Base-by-base conservation (phyloP, 2,888 invertebrate genomes). In the Pristionchus exspectatus region DNA sequence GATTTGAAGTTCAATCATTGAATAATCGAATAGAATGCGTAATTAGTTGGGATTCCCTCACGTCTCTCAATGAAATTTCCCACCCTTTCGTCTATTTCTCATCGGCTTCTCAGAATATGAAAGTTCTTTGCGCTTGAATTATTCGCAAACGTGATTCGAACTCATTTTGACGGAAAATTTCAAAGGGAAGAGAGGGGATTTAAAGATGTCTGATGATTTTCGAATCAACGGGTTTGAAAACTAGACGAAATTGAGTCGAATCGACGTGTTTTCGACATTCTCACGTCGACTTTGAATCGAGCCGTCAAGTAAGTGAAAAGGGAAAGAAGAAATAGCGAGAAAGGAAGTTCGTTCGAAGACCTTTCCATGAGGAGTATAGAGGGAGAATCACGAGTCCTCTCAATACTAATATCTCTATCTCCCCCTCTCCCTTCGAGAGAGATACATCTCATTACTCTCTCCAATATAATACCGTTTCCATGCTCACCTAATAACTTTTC, bases 221-320 rank as follows among this genome's bases (percentile, higher is more conserved):
- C 69, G 30, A 69, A 30, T 30, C 69, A 30, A 30, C 27, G 30
- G 30, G 16, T 18, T 30, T 69, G 30, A 14, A 69, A 69, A 69
- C 69, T 33, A 30, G 69, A 12, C 30, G 18, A 14, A 69, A 69
- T 30, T 69, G 69, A 30, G 30, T 30, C 14, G 27, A 69, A 14
- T 74, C 38, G 38, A 21, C 38, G 38, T 74, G 38, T 74, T 74
- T 74, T 74, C 74, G 38, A 63, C 63, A n/a, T n/a, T 63, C 63
- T 63, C n/a, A 9, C 74, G 30, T 38, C 38, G 21, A 16, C 38
- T 38, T 24, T 74, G 74, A 74, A 74, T 74, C 74, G 74, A 33
- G 38, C 38, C 38, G 74, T 74, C 74, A 38, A 74, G 18, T 74
- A 74, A 74, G 74, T 74, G 72, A 72, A 66, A 72, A 72, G 72